Conservation (phyloP, 2,888 invertebrate species). For the Coenonympha glycerion region DNA sequence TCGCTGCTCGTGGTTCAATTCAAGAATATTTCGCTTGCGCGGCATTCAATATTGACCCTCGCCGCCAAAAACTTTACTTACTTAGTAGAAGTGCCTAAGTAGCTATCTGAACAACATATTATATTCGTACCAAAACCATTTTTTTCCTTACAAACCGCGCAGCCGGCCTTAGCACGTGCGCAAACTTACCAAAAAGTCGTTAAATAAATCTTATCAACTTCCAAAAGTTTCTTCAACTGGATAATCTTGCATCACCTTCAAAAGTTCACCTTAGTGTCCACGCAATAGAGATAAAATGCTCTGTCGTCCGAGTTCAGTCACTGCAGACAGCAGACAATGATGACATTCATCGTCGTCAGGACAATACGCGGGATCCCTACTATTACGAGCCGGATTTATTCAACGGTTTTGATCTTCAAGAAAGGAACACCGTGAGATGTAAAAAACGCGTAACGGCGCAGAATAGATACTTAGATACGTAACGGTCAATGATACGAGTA, state of each 20-base stretch:
- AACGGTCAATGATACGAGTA: constrained; percentile 16
- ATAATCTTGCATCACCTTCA: constrained; percentile 35
- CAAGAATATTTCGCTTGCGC: too few relatives aligned
- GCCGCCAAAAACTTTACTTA: too few relatives aligned
- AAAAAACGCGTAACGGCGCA: constrained; percentile 17
- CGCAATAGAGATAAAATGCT: constrained; percentile 33
- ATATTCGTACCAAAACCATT: too few relatives aligned
- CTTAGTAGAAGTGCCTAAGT: too few relatives aligned
- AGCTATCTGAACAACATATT: too few relatives aligned
- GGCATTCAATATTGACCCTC: too few relatives aligned
- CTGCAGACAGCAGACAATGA: constrained; percentile 57
- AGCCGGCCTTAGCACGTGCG: constrained; percentile 71
- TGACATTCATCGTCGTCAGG: constrained; percentile 63
- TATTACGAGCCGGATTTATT: constrained; percentile 65
- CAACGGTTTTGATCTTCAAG: constrained; percentile 54
- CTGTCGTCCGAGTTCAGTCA: constrained; percentile 43
- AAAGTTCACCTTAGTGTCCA: constrained; percentile 32
- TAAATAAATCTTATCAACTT: constrained; percentile 70
- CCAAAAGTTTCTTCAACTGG: constrained; percentile 51
- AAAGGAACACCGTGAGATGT: constrained; percentile 33
- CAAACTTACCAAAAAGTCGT: constrained; percentile 57
- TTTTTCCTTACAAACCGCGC: too few relatives aligned
- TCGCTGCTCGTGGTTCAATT: too few relatives aligned
- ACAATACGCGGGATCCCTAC: constrained; percentile 54
- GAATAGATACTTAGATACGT: background rate